Conservation (phyloP, 1,140 invertebrate genomes). For the Drosophila lacteicornis region DNA sequence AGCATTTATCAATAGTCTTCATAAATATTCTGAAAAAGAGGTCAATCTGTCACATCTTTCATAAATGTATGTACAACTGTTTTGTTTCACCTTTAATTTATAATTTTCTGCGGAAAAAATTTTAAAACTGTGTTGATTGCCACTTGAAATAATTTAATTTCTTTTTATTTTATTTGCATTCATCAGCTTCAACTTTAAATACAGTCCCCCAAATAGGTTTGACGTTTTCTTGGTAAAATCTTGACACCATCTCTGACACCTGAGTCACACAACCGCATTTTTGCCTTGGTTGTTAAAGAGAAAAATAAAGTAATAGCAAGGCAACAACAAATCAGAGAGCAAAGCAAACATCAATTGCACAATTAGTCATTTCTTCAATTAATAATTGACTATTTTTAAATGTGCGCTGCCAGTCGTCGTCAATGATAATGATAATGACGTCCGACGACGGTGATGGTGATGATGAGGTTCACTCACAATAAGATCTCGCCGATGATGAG, state of each 20-base stretch:
- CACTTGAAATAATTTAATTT: background rate
- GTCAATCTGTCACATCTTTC: background rate
- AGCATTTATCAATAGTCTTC: background rate
- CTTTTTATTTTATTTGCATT: background rate
- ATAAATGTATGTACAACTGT: background rate
- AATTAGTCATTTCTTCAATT: slow-evolving; percentile 79
- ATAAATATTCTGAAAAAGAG: background rate
- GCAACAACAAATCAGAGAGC: slow-evolving; percentile 25
- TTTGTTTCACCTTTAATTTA: slow-evolving; percentile 10
- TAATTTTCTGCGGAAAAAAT: slow-evolving; percentile 7
- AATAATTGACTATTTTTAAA: slow-evolving; percentile 81
- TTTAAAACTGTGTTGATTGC: background rate
- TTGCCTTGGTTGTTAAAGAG: slow-evolving; percentile 46
- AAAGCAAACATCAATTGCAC: slow-evolving; percentile 62
- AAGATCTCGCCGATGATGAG: slow-evolving; percentile 47
- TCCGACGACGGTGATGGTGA: slow-evolving; percentile 1
- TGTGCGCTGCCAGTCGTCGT: slow-evolving; percentile 39
- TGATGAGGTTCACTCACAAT: slow-evolving; percentile 1
- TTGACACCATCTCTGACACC: slow-evolving; percentile 30
- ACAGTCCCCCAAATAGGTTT: slow-evolving; percentile 16
- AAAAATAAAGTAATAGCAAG: slow-evolving; percentile 18
- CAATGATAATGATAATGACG: slow-evolving; percentile 13
- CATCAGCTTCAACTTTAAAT: slow-evolving; percentile 1
- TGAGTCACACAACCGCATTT: slow-evolving; percentile 56
- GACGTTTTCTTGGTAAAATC: slow-evolving; percentile 27